Conservation (phyloP, 2,113 vertebrate species). For the Psammodynastes pulverulentus region DNA sequence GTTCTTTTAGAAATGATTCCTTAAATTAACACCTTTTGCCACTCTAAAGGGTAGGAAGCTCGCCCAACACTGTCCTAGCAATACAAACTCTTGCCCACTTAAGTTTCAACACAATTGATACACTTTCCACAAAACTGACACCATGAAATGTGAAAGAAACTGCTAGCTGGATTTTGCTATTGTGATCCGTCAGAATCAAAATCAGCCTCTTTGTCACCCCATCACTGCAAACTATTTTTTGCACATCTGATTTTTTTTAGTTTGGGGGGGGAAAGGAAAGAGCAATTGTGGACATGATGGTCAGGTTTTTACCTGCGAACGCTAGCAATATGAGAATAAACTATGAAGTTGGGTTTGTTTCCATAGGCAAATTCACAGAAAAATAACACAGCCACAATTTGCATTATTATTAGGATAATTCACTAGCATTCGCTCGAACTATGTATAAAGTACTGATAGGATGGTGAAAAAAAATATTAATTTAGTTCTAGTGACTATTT, state of each 20-base stretch:
- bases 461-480: constrained; percentile 18
- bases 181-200: neutral
- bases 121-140: neutral
- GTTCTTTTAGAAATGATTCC: neutral
- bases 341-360: neutral
- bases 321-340: neutral
- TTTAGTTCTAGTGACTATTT: constrained; percentile 29
- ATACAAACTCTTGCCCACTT: too few species aligned
- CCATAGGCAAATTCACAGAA: neutral
- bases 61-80: neutral
- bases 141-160: neutral
- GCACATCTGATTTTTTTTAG: neutral
- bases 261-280: neutral
- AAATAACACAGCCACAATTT: neutral
- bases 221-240: neutral
- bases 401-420: constrained; percentile 22
- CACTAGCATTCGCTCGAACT: constrained; percentile 39
- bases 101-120: neutral
- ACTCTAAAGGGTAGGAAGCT: neutral
- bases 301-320: neutral
- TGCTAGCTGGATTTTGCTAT: neutral
- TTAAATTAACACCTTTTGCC: neutral
- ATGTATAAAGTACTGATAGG: constrained; percentile 16
- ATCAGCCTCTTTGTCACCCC: neutral
- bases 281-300: neutral